Evolutionary conservation across 2,797 vertebrate genomes (phyloP).

Genomic region (Aplochiton taeniatus): DNA sequence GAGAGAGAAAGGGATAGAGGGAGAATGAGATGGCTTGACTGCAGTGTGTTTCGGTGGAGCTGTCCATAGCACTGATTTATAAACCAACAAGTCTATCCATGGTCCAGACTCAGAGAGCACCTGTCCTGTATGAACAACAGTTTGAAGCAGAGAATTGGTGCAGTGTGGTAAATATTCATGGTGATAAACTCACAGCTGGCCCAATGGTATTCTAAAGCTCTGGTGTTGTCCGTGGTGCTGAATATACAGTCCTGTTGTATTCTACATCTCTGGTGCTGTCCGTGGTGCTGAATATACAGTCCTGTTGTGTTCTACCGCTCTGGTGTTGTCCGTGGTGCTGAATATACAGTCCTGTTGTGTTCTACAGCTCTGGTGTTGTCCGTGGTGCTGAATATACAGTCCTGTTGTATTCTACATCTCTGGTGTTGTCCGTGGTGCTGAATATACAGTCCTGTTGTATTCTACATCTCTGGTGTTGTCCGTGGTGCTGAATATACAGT

Average conservation of each 20-base stretch:
- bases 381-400: conserved; percentile 7
- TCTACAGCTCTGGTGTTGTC: neutral
- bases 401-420: neutral
- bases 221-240: neutral
- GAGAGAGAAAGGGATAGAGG: neutral
- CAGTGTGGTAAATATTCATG: too few relatives aligned
- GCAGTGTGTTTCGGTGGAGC: neutral
- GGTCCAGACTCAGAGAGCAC: too few relatives aligned
- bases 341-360: too few relatives aligned
- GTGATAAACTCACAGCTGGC: too few relatives aligned
- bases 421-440: neutral
- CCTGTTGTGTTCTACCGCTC: neutral
- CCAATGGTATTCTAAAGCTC: neutral
- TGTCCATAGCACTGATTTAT: too few relatives aligned
- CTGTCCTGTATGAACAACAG: too few relatives aligned
- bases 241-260: too few relatives aligned
- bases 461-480: neutral
- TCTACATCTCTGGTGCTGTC: too few relatives aligned
- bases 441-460: neutral
- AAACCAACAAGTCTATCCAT: too few relatives aligned
- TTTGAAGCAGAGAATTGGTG: too few relatives aligned
- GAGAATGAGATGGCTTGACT: neutral
- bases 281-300: too few relatives aligned
- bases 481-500: conserved; percentile 1
- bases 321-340: conserved; percentile 12